Percentiles rank a stretch among this genome's conserved stretches.
Conservation (phyloP, 2,113 vertebrate genomes). For the Callopanchax toddi region DNA sequence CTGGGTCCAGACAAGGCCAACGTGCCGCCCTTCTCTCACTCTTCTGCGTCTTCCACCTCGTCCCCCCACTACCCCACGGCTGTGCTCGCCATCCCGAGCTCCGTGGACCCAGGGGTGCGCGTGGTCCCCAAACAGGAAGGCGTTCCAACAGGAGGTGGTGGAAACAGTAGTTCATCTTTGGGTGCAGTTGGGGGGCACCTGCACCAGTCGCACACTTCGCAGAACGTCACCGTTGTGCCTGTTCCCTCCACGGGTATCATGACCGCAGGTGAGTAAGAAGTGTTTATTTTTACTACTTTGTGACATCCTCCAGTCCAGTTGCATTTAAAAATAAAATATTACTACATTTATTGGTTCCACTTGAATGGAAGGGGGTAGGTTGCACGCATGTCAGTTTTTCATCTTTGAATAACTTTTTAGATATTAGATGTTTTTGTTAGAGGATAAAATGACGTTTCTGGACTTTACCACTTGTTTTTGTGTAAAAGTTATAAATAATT, state of each 20-base stretch:
- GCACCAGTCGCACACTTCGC: slow-evolving; percentile 90
- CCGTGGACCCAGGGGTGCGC: slow-evolving; percentile 82
- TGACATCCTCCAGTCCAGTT: background rate
- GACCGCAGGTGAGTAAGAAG: slow-evolving; percentile 85
- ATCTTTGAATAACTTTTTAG: no score
- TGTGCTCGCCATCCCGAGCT: slow-evolving; percentile 85
- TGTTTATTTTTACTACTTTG: background rate
- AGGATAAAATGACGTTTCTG: no score
- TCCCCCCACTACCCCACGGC: slow-evolving; percentile 68
- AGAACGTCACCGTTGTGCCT: slow-evolving; percentile 96
- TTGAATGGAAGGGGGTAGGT: no score
- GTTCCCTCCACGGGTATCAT: slow-evolving; percentile 94
- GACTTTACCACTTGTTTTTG: no score
- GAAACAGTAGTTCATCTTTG: slow-evolving; percentile 68
- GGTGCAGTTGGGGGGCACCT: slow-evolving; percentile 85
- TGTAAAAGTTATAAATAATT: no score
- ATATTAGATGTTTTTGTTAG: no score
- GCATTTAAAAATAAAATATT: no score
- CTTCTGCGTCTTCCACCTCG: slow-evolving; percentile 70
- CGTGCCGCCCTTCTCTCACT: slow-evolving; percentile 57
- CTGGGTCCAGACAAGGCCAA: slow-evolving; percentile 88
- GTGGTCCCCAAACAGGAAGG: slow-evolving; percentile 84
- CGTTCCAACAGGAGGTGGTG: slow-evolving; percentile 73
- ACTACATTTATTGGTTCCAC: no score
- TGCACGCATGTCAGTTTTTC: no score